Conservation (phyloP, 2,113 vertebrate genomes). For the Tiliqua scincoides region DNA sequence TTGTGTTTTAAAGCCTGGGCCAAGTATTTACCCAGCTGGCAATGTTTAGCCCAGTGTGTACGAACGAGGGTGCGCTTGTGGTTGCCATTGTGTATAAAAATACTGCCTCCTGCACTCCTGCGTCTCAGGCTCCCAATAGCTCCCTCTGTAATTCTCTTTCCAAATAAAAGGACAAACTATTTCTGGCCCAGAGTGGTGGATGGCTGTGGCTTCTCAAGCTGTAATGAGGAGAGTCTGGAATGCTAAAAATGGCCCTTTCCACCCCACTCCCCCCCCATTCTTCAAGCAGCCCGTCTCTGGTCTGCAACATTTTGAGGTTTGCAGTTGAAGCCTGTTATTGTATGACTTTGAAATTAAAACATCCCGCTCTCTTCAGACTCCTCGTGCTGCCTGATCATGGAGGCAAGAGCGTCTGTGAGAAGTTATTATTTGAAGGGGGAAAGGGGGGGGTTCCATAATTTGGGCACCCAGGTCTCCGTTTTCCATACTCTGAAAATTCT, state of each 20-base stretch:
- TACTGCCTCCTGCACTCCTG: conserved; percentile 69
- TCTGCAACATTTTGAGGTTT: conserved; percentile 63
- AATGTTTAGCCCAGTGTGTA: conserved; percentile 78
- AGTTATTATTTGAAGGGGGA: not conserved
- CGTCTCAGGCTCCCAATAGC: conserved; percentile 72
- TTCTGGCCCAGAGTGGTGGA: conserved; percentile 79
- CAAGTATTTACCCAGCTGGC: conserved; percentile 87
- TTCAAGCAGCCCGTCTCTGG: not conserved
- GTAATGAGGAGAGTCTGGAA: conserved; percentile 78
- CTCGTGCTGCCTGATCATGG: conserved; percentile 35
- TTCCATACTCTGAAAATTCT: conserved; percentile 39
- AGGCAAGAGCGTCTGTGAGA: conserved; percentile 36
- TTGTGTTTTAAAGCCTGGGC: conserved; percentile 75
- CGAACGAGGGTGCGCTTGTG: conserved; percentile 73
- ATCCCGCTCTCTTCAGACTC: conserved; percentile 34
- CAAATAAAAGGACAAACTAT: conserved; percentile 86
- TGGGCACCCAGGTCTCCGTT: conserved; percentile 17
- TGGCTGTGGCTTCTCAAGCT: conserved; percentile 84
- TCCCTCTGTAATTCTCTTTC: conserved; percentile 83
- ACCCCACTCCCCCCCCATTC: too few relatives aligned
- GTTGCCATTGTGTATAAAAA: conserved; percentile 80
- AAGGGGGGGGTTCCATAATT: conserved; percentile 25
- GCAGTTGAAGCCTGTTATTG: conserved; percentile 66
- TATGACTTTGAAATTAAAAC: conserved; percentile 68
- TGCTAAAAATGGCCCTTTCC: conserved; percentile 72